These are phyloP conservation scores for Drosophila heteroneura DNA, from an alignment of 2,888 invertebrate genomes.

Conservation along the genomic window DNA sequence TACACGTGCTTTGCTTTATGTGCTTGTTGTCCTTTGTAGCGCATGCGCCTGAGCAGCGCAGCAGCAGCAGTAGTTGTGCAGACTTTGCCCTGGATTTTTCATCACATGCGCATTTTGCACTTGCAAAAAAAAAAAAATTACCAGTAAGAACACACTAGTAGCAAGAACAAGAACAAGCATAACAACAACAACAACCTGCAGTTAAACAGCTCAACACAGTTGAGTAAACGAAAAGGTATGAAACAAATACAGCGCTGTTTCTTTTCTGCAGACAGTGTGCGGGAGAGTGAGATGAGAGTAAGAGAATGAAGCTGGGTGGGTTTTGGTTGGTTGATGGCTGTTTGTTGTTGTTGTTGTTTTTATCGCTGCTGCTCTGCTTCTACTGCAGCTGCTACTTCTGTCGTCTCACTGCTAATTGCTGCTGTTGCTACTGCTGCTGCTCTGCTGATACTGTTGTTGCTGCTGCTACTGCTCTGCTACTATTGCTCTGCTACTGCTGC, in stretches of 20 bases:
- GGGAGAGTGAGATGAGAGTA: conserved; percentile 22
- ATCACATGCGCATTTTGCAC: conserved; percentile 71
- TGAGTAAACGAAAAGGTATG: conserved; percentile 26
- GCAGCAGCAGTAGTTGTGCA: conserved; percentile 43
- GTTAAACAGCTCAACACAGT: not conserved
- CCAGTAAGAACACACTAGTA: not conserved
- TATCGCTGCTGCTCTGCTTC: not conserved
- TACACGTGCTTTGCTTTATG: conserved; percentile 47
- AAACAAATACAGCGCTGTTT: conserved; percentile 28
- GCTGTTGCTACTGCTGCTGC: not conserved
- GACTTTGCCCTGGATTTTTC: conserved; percentile 76
- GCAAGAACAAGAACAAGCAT: conserved; percentile 19
- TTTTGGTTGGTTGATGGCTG: not conserved
- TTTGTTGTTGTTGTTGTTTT: not conserved
- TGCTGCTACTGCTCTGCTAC: conserved; percentile 4
- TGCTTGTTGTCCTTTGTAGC: conserved; percentile 45
- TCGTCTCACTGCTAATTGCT: not conserved
- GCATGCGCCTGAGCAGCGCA: conserved; percentile 63
- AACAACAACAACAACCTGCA: conserved; percentile 25
- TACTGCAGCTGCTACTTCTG: not conserved
- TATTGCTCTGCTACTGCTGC: conserved; percentile 5
- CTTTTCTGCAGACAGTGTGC: conserved; percentile 12
- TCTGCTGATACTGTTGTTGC: not conserved
- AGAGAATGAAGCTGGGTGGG: conserved; percentile 4
- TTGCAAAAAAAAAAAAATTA: conserved; percentile 22